Conservation (phyloP, 2,888 invertebrate genomes). For the Idaea straminata region DNA sequence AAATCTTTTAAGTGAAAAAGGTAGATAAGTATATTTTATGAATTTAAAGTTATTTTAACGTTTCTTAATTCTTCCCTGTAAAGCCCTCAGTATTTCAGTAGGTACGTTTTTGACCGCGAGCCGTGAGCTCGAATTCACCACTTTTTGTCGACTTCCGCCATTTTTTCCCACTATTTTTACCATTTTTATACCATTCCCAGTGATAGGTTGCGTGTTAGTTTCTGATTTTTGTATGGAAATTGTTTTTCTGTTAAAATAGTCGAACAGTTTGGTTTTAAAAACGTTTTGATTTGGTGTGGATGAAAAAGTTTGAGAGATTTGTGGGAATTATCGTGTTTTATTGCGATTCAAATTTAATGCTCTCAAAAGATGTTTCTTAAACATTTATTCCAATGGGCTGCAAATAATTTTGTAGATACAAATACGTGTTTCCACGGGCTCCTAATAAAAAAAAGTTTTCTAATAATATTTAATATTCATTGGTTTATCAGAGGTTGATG, state of each 20-base stretch:
- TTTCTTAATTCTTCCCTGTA: neutral
- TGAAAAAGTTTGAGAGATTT: neutral
- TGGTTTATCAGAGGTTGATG: too few species aligned
- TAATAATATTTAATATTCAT: too few species aligned
- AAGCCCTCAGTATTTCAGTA: neutral
- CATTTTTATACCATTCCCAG: neutral
- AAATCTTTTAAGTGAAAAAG: too few species aligned
- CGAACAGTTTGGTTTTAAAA: neutral
- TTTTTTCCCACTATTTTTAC: neutral
- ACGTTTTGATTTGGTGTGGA: neutral
- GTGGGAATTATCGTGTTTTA: neutral
- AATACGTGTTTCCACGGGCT: too few species aligned
- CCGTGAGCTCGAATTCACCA: neutral
- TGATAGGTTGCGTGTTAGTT: neutral
- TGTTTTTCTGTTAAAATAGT: neutral
- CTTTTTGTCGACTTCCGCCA: neutral
- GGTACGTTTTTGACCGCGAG: neutral
- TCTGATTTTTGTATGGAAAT: neutral
- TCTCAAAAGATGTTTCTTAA: too few species aligned
- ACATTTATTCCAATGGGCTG: too few species aligned
- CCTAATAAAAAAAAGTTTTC: too few species aligned
- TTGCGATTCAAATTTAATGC: too few species aligned
- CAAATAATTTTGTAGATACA: too few species aligned
- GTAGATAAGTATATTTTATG: too few species aligned
- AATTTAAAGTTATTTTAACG: neutral